A percentile compares a stretch with the other conserved stretches of the same genome.
phyloP scores from a whole-genome alignment of 2,113 vertebrate species.

The Pan paniscus region DNA sequence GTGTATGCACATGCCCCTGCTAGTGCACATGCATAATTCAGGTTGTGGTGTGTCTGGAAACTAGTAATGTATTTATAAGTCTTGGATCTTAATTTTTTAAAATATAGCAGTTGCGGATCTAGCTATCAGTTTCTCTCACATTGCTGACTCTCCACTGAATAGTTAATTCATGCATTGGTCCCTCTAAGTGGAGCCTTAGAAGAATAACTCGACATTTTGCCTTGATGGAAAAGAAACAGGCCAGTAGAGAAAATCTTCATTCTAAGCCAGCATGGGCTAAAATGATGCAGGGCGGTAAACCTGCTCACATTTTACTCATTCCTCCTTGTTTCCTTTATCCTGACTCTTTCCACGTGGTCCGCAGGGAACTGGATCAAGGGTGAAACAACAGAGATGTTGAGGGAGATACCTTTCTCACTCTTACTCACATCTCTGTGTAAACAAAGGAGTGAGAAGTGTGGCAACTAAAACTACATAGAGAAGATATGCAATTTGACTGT shows the following conservation, averaged over 20 bases:
- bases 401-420: too few relatives aligned
- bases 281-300: neutral
- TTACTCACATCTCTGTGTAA: too few relatives aligned
- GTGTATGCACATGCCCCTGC: fast-evolving
- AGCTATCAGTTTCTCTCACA: neutral
- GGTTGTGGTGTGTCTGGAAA: neutral
- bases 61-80: neutral
- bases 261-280: neutral
- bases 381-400: neutral
- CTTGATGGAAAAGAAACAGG: neutral
- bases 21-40: neutral
- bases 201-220: neutral
- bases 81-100: neutral
- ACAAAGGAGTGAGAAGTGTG: too few relatives aligned
- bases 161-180: neutral
- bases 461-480: too few relatives aligned
- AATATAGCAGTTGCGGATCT: neutral
- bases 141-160: neutral
- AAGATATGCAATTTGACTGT: too few relatives aligned
- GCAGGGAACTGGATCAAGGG: neutral
- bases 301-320: neutral
- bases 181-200: neutral
- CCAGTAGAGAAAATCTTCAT: neutral
- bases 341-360: neutral
- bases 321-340: neutral